Percentiles rank a stretch among this genome's conserved stretches.
These are phyloP conservation scores for Trissolcus japonicus DNA, from an alignment of 2,888 invertebrate genomes.

Conservation along the genomic window DNA sequence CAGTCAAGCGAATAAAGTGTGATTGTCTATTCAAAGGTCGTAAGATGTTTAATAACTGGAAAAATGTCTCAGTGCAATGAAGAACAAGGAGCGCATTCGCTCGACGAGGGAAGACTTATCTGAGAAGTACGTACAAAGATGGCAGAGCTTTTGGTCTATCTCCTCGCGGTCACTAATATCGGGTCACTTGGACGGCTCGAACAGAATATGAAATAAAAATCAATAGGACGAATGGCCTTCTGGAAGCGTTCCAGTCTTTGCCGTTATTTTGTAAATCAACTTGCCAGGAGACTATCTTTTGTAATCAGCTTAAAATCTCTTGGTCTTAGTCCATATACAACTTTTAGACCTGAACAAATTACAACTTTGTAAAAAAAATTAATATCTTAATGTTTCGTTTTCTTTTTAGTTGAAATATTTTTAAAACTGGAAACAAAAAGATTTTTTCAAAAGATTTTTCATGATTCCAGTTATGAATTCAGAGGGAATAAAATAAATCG, in stretches of 20 bases:
- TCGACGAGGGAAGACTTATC: conserved; percentile 15
- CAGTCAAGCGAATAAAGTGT: conserved; percentile 10
- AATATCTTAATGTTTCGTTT: background rate
- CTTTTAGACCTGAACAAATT: conserved; percentile 4
- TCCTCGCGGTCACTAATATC: conserved; percentile 50
- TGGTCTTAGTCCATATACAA: conserved; percentile 8
- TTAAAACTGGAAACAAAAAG: background rate
- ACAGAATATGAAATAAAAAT: conserved; percentile 68
- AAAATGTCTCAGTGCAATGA: conserved; percentile 26
- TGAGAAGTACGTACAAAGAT: conserved; percentile 35
- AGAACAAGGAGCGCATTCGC: conserved; percentile 8
- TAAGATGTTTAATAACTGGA: conserved; percentile 39
- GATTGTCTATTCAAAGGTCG: conserved; percentile 33
- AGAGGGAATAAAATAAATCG: background rate
- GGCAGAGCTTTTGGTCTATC: conserved; percentile 37
- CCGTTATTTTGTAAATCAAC: conserved; percentile 44
- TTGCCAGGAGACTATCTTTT: conserved; percentile 19
- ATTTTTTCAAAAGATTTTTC: too few relatives aligned
- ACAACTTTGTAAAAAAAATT: background rate
- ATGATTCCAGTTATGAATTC: too few relatives aligned
- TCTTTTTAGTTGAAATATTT: background rate
- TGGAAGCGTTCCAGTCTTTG: conserved; percentile 66
- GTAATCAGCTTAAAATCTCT: conserved; percentile 24
- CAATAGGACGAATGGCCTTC: conserved; percentile 66
- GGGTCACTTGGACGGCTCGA: conserved; percentile 60